These are phyloP conservation scores for Eristalis tenax DNA, from an alignment of 2,888 invertebrate species.

Conservation along the genomic window DNA sequence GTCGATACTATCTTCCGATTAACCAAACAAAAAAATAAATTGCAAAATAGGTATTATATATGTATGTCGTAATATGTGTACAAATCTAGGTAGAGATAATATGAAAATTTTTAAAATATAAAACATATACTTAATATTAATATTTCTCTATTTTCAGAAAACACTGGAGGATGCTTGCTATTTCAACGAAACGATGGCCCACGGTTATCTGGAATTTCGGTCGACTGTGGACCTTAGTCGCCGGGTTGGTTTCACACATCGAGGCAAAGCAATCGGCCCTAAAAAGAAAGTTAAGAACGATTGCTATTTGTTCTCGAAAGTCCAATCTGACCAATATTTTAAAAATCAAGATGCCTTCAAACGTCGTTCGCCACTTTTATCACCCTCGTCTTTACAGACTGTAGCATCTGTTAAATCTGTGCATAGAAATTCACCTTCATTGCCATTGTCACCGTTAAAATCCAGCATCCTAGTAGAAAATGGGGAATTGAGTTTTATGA, in stretches of 20 bases:
- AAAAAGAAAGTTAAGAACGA: slow-evolving; percentile 80
- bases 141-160: slow-evolving; percentile 75
- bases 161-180: slow-evolving; percentile 80
- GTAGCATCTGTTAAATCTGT: slow-evolving; percentile 60
- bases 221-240: slow-evolving; percentile 80
- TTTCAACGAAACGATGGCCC: slow-evolving; percentile 80
- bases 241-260: slow-evolving; percentile 80
- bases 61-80: too few species aligned
- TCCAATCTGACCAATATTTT: slow-evolving; percentile 79
- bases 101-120: too few species aligned
- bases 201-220: slow-evolving; percentile 81
- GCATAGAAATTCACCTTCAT: slow-evolving; percentile 38
- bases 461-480: slow-evolving; percentile 75
- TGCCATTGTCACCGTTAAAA: slow-evolving; percentile 51
- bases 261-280: slow-evolving; percentile 80
- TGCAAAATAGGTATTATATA: too few species aligned
- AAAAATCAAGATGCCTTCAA: slow-evolving; percentile 75
- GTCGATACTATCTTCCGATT: too few species aligned
- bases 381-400: slow-evolving; percentile 73
- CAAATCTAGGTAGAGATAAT: too few species aligned
- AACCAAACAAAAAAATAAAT: too few species aligned
- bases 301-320: slow-evolving; percentile 80
- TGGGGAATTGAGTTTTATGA: slow-evolving; percentile 65
- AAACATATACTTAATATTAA: not conserved
- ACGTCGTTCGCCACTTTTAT: slow-evolving; percentile 51